These are phyloP conservation scores for fruit fly (Drosophila melanogaster) DNA, from an alignment of 1,140 invertebrate genomes.

Conservation along the genomic window Release_6_plus_ISO1_MT NT_033779.5:11380001-11380500, in stretches of 20 bases:
- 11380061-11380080: too few relatives aligned
- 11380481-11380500: constrained; percentile 70
- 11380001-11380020: neutral
- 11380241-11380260: neutral
- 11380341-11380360: neutral
- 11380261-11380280: constrained; percentile 33
- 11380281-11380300: constrained; percentile 34
- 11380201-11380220: neutral
- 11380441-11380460: constrained; percentile 46
- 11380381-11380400: constrained; percentile 44
- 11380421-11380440: constrained; percentile 51
- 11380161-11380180: too few relatives aligned
- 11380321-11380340: constrained; percentile 2
- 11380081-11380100: too few relatives aligned
- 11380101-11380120: too few relatives aligned
- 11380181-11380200: too few relatives aligned
- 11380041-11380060: too few relatives aligned
- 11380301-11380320: constrained; percentile 21
- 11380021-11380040: too few relatives aligned
- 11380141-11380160: too few relatives aligned
- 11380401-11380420: constrained; percentile 43
- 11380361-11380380: constrained; percentile 1
- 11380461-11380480: constrained; percentile 40
- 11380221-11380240: constrained; percentile 5
- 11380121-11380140: neutral